A percentile compares a stretch with the other conserved stretches of the same genome.
phyloP scores from a whole-genome alignment of 2,113 vertebrate genomes.

The Erythrocercus mccallii region DNA sequence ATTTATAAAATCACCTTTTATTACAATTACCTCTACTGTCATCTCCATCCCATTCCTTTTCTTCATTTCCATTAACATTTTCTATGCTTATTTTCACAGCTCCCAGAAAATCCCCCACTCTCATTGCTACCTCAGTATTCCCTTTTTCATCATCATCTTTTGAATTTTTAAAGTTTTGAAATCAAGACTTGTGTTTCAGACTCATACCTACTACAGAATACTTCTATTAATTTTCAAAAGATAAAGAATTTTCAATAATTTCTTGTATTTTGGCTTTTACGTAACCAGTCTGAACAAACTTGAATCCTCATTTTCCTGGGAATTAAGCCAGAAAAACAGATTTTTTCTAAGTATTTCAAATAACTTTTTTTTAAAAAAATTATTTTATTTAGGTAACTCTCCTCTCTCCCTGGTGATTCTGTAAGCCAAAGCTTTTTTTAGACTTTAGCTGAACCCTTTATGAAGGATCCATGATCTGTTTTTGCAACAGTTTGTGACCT shows the following conservation, averaged over 20 bases:
- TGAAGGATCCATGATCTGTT: background rate
- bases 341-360: background rate
- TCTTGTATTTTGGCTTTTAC: background rate
- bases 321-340: background rate
- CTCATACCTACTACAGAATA: background rate
- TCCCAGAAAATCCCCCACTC: background rate
- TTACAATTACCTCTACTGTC: no score
- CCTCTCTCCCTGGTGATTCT: background rate
- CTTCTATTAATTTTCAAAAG: background rate
- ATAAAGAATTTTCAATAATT: background rate
- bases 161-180: background rate
- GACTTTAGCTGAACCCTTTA: background rate
- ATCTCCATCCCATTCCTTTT: background rate
- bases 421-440: background rate
- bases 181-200: background rate
- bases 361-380: background rate
- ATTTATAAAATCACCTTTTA: no score
- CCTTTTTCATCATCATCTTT: background rate
- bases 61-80: background rate
- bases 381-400: background rate
- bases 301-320: background rate
- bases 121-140: background rate
- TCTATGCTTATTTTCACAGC: background rate
- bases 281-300: background rate
- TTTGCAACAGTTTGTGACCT: background rate